phyloP scores from a whole-genome alignment of 2,797 vertebrate genomes.

The Gadopsis marmoratus region DNA sequence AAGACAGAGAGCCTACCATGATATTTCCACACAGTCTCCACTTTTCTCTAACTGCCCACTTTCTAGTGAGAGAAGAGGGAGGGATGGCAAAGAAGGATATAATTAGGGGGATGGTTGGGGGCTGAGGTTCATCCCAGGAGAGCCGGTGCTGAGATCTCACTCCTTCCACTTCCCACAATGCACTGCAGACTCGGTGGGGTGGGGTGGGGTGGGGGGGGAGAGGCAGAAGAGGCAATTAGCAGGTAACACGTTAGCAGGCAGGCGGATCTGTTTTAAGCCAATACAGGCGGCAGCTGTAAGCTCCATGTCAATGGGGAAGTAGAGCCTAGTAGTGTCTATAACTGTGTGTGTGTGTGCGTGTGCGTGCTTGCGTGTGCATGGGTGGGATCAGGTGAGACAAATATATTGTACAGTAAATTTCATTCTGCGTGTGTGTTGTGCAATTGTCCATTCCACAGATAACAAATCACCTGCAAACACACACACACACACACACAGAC shows the following conservation, averaged over 20 bases:
- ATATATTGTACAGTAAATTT: slow-evolving; percentile 48
- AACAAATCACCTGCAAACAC: slow-evolving; percentile 25
- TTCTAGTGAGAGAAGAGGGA: slow-evolving; percentile 28
- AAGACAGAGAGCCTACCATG: background rate
- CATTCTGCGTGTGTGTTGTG: slow-evolving; percentile 2
- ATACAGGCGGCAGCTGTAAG: slow-evolving; percentile 44
- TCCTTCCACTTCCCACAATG: slow-evolving; percentile 66
- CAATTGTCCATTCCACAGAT: slow-evolving; percentile 34
- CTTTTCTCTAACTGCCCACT: slow-evolving; percentile 38
- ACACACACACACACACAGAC: slow-evolving; percentile 8
- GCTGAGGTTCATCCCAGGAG: slow-evolving; percentile 55
- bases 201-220: slow-evolving; percentile 28
- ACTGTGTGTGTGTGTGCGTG: background rate
- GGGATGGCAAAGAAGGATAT: slow-evolving; percentile 24
- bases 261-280: slow-evolving; percentile 47
- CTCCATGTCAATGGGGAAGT: slow-evolving; percentile 30
- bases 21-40: slow-evolving; percentile 33
- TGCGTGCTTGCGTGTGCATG: slow-evolving; percentile 25
- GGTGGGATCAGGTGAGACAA: slow-evolving; percentile 23
- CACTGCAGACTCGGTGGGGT: slow-evolving; percentile 29
- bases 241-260: slow-evolving; percentile 57
- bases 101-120: slow-evolving; percentile 59
- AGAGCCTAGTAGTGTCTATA: slow-evolving; percentile 8
- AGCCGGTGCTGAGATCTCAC: slow-evolving; percentile 51
- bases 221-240: slow-evolving; percentile 69